Conservation (phyloP, 2,888 invertebrate species). For the Eupithecia inturbata region DNA sequence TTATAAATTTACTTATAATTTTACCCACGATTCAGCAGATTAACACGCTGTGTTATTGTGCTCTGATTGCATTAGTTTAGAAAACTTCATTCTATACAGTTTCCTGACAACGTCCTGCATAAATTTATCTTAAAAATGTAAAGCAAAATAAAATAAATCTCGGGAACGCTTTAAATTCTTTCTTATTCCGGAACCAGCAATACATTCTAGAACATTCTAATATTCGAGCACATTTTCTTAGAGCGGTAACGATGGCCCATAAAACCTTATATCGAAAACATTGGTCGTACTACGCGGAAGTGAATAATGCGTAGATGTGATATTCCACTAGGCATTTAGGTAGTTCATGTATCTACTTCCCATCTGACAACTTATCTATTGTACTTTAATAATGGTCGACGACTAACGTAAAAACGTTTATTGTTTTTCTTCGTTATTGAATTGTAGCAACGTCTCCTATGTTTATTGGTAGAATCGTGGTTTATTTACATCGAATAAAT, state of each 20-base stretch:
- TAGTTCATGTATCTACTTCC: background rate
- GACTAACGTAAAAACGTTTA: background rate
- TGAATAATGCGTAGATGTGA: conserved; percentile 20
- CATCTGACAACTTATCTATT: background rate
- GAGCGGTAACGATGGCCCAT: conserved; percentile 33
- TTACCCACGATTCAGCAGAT: background rate
- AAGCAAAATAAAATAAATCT: conserved; percentile 22
- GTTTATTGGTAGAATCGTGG: background rate
- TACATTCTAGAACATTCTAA: conserved; percentile 32
- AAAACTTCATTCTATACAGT: background rate
- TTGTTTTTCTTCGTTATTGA: background rate
- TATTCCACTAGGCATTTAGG: background rate
- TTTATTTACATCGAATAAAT: background rate
- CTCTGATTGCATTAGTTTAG: background rate
- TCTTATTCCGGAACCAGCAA: conserved; percentile 25
- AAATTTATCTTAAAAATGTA: conserved; percentile 6
- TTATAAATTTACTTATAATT: too few relatives aligned
- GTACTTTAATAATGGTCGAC: background rate
- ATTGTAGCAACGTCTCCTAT: background rate
- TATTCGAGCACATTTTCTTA: conserved; percentile 37
- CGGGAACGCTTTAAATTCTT: conserved; percentile 8
- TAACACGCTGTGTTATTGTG: background rate
- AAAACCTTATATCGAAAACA: conserved; percentile 54
- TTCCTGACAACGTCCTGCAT: background rate
- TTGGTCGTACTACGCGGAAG: conserved; percentile 38